Base-by-base conservation (phyloP, 2,113 vertebrate genomes). In the Cryptomyrus ogoouensis region DNA sequence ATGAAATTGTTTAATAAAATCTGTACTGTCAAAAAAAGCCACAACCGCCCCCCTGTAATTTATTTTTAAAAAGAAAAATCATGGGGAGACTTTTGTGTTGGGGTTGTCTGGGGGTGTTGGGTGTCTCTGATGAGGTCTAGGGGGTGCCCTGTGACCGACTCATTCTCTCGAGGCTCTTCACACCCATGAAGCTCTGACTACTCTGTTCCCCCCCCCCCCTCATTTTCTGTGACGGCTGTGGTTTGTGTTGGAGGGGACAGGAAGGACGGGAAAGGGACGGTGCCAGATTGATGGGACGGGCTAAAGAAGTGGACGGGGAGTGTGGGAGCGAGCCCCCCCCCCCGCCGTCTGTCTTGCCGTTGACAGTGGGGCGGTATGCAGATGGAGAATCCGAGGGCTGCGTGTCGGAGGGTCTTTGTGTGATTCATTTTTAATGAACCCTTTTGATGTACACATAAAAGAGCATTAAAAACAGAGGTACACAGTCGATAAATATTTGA, bases 381-480 rank as follows among this genome's bases (percentile, higher is more conserved):
- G 88, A 88, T 74, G 62, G 13, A 49, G 31, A 53, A 83, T 39
- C 13, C 12, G n/a, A 89, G 46, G 13, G 47, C 35, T 17, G 70
- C 3, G 27, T 70, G 50, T 88, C 46, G 46, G 24, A 47, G 88
- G 42, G 27, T 47, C 62, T 80, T 88, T 89, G 77, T 89, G 47
- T 89, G 42, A 80, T 89, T 77, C 70, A 89, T 83, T 89, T 80
- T 80, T 89, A 31, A 80, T 89, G 66, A 80, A 80, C 31, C 39
- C 77, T 84, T 89, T 52, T 83, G 74, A 58, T 83, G 46, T 35
- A 58, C 50, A 84, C 39, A 83, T 89, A 58, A 89, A 83, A 56
- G 35, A 83, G 77, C 88, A 39, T 66, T 83, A 89, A 77, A 83
- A 89, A 50, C 88, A 88, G 88, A 89, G 74, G 70, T 83, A 27